Percentiles rank a stretch among this genome's conserved stretches.
Conservation (phyloP, 2,888 invertebrate species). For the Cephus spinipes region DNA sequence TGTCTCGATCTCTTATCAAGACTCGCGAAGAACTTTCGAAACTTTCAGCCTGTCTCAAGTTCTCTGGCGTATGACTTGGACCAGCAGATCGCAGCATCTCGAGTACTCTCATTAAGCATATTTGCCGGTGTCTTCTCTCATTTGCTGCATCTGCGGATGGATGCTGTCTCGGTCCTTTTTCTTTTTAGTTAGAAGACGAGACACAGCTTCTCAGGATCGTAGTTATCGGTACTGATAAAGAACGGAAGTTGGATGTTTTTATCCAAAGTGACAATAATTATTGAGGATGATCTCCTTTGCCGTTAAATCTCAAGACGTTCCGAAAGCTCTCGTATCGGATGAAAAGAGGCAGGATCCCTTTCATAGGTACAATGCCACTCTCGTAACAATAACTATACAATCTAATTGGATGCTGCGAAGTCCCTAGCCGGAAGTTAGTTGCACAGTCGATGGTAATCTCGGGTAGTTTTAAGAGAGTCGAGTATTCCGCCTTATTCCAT, state of each 20-base stretch:
- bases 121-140: neutral
- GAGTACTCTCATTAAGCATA: neutral
- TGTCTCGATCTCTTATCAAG: neutral
- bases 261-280: neutral
- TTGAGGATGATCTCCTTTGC: neutral
- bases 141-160: neutral
- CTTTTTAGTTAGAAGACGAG: no score
- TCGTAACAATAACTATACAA: neutral
- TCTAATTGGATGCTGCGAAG: conserved; percentile 25
- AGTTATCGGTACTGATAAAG: neutral
- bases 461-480: conserved; percentile 36
- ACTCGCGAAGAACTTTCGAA: neutral
- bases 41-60: neutral
- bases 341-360: neutral
- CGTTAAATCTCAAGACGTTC: neutral
- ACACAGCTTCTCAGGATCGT: neutral
- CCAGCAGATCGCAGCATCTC: neutral
- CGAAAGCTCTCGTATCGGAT: neutral
- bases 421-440: conserved; percentile 40
- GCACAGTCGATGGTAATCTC: conserved; percentile 33
- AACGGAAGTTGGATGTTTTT: neutral
- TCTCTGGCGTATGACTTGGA: neutral
- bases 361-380: neutral
- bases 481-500: conserved; percentile 2
- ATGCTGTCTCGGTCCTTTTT: neutral